These are phyloP conservation scores for Cryptomyrus ogoouensis DNA, from an alignment of 2,113 vertebrate genomes.

Conservation along the genomic window DNA sequence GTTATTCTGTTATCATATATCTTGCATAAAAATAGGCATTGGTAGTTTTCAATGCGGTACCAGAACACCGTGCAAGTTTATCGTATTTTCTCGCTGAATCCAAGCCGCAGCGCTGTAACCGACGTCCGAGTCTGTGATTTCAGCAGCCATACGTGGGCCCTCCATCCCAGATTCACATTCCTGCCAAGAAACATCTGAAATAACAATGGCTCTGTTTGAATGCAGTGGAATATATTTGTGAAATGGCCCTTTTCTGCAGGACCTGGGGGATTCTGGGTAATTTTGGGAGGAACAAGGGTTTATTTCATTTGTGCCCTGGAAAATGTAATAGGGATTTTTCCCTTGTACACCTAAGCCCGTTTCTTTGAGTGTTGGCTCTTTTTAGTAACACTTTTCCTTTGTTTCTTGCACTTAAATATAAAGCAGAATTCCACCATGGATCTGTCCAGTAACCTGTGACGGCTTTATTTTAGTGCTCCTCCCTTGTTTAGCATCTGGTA, in stretches of 20 bases:
- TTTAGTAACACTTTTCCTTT: neutral
- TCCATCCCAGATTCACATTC: conserved; percentile 21
- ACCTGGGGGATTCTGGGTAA: conserved; percentile 32
- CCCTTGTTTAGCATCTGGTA: too few species aligned
- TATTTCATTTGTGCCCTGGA: conserved; percentile 37
- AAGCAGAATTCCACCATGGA: neutral
- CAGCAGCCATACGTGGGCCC: conserved; percentile 25
- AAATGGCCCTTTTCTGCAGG: conserved; percentile 49
- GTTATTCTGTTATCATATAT: neutral
- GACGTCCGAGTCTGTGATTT: conserved; percentile 37
- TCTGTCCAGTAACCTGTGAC: neutral
- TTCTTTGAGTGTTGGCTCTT: neutral
- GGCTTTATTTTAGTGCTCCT: neutral
- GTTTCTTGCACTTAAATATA: neutral
- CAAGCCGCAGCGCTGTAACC: conserved; percentile 19
- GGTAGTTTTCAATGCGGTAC: neutral
- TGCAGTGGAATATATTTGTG: conserved; percentile 53
- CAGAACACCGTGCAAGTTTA: neutral
- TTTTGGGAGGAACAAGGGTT: conserved; percentile 42
- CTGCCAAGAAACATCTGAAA: conserved; percentile 16
- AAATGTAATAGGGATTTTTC: conserved; percentile 32
- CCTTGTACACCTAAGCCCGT: conserved; percentile 18
- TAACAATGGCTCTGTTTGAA: conserved; percentile 41
- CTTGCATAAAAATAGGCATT: neutral
- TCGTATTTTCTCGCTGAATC: conserved; percentile 23